These are phyloP conservation scores for Apodemus speciosus DNA, from an alignment of 2,113 vertebrate species.

Conservation along the genomic window DNA sequence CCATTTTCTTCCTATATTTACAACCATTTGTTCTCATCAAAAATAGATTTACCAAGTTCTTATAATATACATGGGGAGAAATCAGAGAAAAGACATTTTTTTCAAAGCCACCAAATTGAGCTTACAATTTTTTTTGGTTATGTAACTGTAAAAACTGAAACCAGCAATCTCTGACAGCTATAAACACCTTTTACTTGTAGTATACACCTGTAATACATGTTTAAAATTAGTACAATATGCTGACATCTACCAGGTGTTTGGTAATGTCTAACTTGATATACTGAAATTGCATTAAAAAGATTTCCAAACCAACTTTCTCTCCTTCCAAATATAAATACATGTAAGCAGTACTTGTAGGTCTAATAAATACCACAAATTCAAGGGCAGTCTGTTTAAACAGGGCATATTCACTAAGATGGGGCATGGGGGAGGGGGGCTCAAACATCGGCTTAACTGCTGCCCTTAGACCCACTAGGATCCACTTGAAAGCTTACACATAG, in stretches of 20 bases:
- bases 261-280: conserved; percentile 45
- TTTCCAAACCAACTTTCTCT: conserved; percentile 52
- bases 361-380: conserved; percentile 34
- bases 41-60: background rate
- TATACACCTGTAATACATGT: background rate
- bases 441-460: background rate
- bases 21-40: background rate
- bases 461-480: background rate
- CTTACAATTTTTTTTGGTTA: conserved; percentile 37
- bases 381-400: conserved; percentile 24
- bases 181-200: background rate
- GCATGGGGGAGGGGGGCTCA: background rate
- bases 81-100: conserved; percentile 38
- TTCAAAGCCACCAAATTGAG: conserved; percentile 50
- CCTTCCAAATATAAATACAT: conserved; percentile 47
- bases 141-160: background rate
- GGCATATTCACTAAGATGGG: background rate
- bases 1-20: background rate
- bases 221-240: background rate
- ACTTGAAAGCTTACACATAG: conserved; percentile 30
- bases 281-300: conserved; percentile 37
- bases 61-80: background rate
- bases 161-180: background rate
- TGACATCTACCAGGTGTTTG: background rate
- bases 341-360: conserved; percentile 15